Base-by-base conservation (phyloP, 2,113 vertebrate genomes). In the Pyrgilauda ruficollis region DNA sequence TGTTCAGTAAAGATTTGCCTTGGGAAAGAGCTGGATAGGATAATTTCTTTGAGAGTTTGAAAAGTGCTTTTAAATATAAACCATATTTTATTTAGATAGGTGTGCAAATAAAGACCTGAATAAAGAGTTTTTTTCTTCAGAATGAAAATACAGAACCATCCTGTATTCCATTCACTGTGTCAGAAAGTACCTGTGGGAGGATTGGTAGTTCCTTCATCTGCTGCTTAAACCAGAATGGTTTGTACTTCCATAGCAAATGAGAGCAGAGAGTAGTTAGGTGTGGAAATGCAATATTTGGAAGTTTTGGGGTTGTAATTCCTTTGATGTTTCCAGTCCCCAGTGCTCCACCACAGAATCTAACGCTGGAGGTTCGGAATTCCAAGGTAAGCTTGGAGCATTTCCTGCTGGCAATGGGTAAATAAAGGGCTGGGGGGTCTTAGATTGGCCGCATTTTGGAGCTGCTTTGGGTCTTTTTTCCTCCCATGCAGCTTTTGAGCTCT, bases 361-460 rank as follows among this genome's bases (percentile, higher is more conserved):
- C 99, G 1, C 95, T 99, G 97, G 99, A 99, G 97, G 99, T 99
- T 9, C 98, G 99, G 93, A 99, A 99, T 97, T 99, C 99, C 86
- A 99, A 99, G 99, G 99, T 99, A 98, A 98, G 97, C 58, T 17
- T 63, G 47, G 21, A 74, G 20, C 37, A 69, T 30, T 74, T 86
- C 15, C 72, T 64, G 6, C 44, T 84, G 15, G 8, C 30, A 16
- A 1, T 3, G 52, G 43, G 23, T 35, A 39, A 18, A 37, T 16
- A 23, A 87, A 70, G 20, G 39, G 4, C 28, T 58, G 39, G 33
- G 62, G 23, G 15, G 21, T 50, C 41, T 72, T 7, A 28, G 20
- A 28, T 8, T 2, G 3, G 17, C 9, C 31, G 41, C 8, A 26
- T 55, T 41, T 46, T 18, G 17, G 75, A 43, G 55, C 55, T 61